phyloP scores from a whole-genome alignment of 2,797 vertebrate species.

The Heliangelus exortis region DNA sequence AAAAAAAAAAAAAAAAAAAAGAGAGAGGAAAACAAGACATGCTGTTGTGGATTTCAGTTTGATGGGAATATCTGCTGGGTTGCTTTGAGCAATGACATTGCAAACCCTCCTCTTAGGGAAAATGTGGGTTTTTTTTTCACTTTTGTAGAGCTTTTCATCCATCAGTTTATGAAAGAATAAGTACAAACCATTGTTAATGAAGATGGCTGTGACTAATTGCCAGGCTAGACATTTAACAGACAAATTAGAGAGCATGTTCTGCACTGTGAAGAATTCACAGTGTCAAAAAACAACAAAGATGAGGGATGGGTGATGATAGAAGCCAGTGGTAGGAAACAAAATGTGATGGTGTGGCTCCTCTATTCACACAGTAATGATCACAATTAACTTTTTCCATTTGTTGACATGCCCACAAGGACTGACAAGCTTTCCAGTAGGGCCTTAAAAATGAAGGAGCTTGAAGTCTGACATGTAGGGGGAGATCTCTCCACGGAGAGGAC shows the following conservation, averaged over 20 bases:
- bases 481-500: too few species aligned
- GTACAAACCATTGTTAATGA: slow-evolving; percentile 50
- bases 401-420: neutral
- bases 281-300: neutral
- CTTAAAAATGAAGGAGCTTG: neutral
- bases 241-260: slow-evolving; percentile 44
- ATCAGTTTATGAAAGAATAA: slow-evolving; percentile 58
- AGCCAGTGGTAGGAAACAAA: slow-evolving; percentile 13
- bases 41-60: slow-evolving; percentile 25
- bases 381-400: neutral
- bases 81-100: slow-evolving; percentile 51
- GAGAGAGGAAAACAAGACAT: neutral
- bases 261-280: slow-evolving; percentile 23
- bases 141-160: slow-evolving; percentile 52
- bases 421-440: neutral
- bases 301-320: slow-evolving; percentile 37
- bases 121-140: neutral
- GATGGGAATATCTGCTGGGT: slow-evolving; percentile 38
- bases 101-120: slow-evolving; percentile 47
- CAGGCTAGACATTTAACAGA: slow-evolving; percentile 45
- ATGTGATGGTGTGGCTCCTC: neutral
- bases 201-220: slow-evolving; percentile 47
- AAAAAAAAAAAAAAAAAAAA: neutral
- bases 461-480: too few species aligned
- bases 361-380: neutral